Evolutionary conservation across 2,797 vertebrate species (phyloP).

Genomic region (Eleutherodactylus coqui): DNA sequence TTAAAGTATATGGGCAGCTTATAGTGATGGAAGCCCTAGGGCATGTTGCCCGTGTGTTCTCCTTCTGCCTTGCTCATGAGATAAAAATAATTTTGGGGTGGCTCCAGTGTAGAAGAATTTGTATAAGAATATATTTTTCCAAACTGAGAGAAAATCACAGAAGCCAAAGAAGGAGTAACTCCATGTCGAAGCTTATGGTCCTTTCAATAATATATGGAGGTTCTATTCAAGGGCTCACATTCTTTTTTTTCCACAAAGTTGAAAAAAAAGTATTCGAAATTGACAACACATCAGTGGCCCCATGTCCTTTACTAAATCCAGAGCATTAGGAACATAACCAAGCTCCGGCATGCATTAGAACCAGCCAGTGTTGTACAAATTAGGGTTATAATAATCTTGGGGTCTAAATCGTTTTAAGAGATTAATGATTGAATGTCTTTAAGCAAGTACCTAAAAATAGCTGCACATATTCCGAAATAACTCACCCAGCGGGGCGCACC

Average conservation of each 20-base stretch:
- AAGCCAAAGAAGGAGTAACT: neutral
- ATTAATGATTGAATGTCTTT: conserved; percentile 70
- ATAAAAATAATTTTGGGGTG: neutral
- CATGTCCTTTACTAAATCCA: neutral
- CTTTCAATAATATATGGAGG: neutral
- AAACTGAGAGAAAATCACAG: neutral
- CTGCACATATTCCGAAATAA: conserved; percentile 64
- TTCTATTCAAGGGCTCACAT: neutral
- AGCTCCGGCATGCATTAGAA: neutral
- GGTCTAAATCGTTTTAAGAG: conserved; percentile 66
- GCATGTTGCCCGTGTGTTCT: neutral
- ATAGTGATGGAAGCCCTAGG: neutral
- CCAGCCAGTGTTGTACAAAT: conserved; percentile 60
- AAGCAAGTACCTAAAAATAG: conserved; percentile 67
- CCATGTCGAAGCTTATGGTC: neutral
- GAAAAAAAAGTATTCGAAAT: neutral
- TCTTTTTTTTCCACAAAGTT: neutral
- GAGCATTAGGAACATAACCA: neutral
- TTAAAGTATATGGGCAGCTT: too few relatives aligned
- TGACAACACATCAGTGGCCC: neutral
- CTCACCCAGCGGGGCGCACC: conserved; percentile 63
- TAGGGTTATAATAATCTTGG: conserved; percentile 63
- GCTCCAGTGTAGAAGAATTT: neutral
- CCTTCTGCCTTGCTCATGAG: neutral
- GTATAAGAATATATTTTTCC: neutral